Conservation (phyloP, 2,888 invertebrate genomes). For the Sussaba pulchella region DNA sequence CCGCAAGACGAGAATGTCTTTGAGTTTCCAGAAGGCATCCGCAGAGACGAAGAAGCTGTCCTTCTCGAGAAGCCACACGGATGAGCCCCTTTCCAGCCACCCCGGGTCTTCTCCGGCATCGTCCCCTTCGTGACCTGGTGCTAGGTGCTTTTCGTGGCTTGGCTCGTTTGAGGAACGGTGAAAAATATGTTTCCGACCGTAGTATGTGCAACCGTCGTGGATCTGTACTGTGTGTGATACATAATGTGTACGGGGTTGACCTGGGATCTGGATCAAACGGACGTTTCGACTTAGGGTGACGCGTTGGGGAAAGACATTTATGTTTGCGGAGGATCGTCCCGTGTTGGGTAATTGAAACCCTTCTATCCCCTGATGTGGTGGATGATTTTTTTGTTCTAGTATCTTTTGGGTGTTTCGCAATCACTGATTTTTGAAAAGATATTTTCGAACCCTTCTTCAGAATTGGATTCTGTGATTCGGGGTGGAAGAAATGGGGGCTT, state of each 20-base stretch:
- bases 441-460: too few species aligned
- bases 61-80: conserved; percentile 41
- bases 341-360: too few species aligned
- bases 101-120: conserved; percentile 6
- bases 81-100: conserved; percentile 33
- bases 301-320: too few species aligned
- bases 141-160: background rate
- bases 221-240: conserved; percentile 8
- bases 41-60: conserved; percentile 45
- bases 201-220: conserved; percentile 43
- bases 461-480: too few species aligned
- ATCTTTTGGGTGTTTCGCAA: too few species aligned
- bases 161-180: background rate
- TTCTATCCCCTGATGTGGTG: too few species aligned
- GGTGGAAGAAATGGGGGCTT: too few species aligned
- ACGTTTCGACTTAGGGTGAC: conserved; percentile 3
- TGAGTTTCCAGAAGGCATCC: conserved; percentile 82
- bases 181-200: conserved; percentile 45
- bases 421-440: too few species aligned
- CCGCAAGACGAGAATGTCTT: conserved; percentile 83
- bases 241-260: background rate
- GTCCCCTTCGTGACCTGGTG: conserved; percentile 13
- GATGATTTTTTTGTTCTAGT: too few species aligned
- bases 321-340: too few species aligned
- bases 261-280: background rate